Evolutionary conservation across 2,888 invertebrate species (phyloP), one percentile per base, ranked within the genome.

Genomic region (Apodemia arnacis): DNA sequence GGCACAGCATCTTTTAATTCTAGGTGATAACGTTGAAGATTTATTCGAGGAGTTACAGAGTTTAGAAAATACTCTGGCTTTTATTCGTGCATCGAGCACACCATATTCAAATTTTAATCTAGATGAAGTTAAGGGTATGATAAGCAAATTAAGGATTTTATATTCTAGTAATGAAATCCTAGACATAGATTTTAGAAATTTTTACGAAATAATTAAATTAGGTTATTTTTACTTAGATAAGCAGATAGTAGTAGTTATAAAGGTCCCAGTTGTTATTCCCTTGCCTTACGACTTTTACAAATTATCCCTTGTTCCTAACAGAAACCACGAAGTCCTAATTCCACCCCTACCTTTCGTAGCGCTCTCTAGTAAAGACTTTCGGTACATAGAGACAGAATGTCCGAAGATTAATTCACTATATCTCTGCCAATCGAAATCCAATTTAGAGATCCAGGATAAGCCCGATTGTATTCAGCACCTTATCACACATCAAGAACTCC

Each of bases 381-480:
- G 54, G 72, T 83, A 77, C 63, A 87, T 84, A 38, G 83, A 83
- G 83, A 73, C 80, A 73, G 83, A 83, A 80, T 86, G 83, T 77
- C 86, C 83, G 76, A 84, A 84, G 72, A 5, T 82, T 11, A 82
- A 82, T 73, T 31, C 70, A n/a, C 54, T 75, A 72, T 84, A 44
- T 70, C 73, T 93, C 72, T 93, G 92, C 49, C 83, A 89, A 44
- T 21, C 44, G 15, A 88, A 83, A 6, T 21, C 41, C 1, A 83
- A 81, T 59, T 83, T 85, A 27, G 74, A 74, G 21, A 69, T 75
- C 2, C 76, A 21, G 38, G 59, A 86, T 1, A 74, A 85, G 54
- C 63, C 83, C 8, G 91, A 91, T 41, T 93, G 93, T 77, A 83
- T 91, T 3, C 85, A 91, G 6, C 83, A 86, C 1, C 84, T 91